phyloP scores from a whole-genome alignment of 2,113 vertebrate genomes.

The Phodopus roborovskii region DNA sequence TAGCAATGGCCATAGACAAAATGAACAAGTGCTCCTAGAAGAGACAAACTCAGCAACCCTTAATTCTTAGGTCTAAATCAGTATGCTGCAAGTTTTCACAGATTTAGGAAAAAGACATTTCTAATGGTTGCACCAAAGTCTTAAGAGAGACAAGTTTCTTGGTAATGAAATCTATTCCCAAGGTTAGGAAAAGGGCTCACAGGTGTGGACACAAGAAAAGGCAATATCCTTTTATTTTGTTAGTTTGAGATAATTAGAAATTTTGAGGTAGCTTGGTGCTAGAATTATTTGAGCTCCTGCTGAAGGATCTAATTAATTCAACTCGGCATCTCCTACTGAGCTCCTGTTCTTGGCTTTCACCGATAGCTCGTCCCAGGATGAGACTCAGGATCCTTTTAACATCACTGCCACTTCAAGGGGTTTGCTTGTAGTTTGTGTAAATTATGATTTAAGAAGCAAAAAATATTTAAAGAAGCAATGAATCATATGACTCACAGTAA shows the following conservation, averaged over 20 bases:
- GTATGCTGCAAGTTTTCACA: slow-evolving; percentile 25
- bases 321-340: not conserved
- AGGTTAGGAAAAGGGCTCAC: slow-evolving; percentile 7
- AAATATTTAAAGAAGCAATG: slow-evolving; percentile 46
- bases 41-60: not conserved
- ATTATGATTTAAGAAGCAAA: slow-evolving; percentile 32
- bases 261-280: slow-evolving; percentile 31
- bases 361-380: not conserved
- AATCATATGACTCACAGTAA: not conserved
- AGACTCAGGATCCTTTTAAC: not conserved
- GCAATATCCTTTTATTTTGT: slow-evolving; percentile 24
- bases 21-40: slow-evolving; percentile 46
- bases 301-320: slow-evolving; percentile 44
- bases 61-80: slow-evolving; percentile 37
- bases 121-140: not conserved
- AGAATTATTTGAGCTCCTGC: slow-evolving; percentile 47
- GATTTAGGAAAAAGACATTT: not conserved
- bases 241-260: slow-evolving; percentile 55
- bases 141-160: slow-evolving; percentile 23
- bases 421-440: not conserved
- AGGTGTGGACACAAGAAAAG: not conserved
- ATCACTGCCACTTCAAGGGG: not conserved
- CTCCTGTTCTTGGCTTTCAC: not conserved
- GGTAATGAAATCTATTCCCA: not conserved
- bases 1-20: slow-evolving; percentile 17